Conservation (phyloP, 2,888 invertebrate genomes). For the Rhagonycha lutea region DNA sequence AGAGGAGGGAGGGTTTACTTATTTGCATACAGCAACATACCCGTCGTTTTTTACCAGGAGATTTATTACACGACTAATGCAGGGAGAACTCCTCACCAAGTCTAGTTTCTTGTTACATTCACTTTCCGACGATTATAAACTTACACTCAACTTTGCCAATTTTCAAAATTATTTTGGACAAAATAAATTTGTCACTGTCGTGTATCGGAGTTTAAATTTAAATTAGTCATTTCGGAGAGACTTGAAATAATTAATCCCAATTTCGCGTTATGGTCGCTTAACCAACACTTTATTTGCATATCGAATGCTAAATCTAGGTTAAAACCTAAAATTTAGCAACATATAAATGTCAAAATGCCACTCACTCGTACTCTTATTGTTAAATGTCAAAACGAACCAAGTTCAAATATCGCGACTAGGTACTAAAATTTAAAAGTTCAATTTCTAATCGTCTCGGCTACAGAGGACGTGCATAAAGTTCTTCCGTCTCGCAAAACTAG, state of each 20-base stretch:
- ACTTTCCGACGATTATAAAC: background rate
- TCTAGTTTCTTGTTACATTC: constrained; percentile 24
- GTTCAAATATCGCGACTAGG: background rate
- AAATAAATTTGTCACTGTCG: background rate
- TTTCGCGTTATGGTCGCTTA: background rate
- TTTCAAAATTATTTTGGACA: background rate
- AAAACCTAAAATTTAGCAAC: background rate
- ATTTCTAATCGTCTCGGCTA: background rate
- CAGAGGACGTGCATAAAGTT: background rate
- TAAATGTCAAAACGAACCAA: background rate
- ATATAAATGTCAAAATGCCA: background rate
- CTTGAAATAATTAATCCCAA: background rate
- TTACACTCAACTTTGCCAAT: background rate
- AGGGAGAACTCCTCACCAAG: constrained; percentile 38
- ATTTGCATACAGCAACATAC: constrained; percentile 57
- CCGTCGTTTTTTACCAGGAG: constrained; percentile 50
- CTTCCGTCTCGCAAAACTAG: background rate
- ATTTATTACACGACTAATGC: constrained; percentile 57
- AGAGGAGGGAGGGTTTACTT: constrained; percentile 45
- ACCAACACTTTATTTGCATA: background rate
- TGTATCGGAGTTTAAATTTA: background rate
- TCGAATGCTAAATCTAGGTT: background rate
- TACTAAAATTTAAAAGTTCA: background rate
- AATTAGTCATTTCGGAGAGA: background rate
- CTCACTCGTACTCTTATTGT: background rate